These are phyloP conservation scores for Loriculus beryllinus DNA, from an alignment of 2,797 vertebrate species.

Conservation along the genomic window DNA sequence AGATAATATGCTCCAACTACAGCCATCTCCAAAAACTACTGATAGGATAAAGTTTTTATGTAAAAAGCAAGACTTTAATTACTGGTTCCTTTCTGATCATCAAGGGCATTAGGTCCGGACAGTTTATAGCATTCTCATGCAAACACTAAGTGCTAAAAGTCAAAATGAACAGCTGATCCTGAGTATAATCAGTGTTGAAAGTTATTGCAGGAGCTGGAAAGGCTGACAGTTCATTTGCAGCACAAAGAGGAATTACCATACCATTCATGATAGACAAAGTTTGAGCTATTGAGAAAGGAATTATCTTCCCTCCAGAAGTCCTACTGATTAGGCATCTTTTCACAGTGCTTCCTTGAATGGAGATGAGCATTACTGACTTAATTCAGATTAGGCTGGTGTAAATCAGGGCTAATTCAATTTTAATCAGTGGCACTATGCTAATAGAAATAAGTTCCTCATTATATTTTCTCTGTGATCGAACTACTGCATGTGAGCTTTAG, in stretches of 20 bases:
- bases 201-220: not conserved
- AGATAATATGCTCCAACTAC: not conserved
- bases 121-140: not conserved
- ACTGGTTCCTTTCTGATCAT: not conserved
- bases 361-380: not conserved
- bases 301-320: not conserved
- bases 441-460: not conserved
- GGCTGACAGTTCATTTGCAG: conserved; percentile 4
- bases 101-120: not conserved
- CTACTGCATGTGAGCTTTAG: not conserved
- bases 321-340: not conserved
- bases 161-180: not conserved
- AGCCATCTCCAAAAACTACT: not conserved
- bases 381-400: not conserved
- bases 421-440: not conserved
- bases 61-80: not conserved
- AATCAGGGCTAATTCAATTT: not conserved
- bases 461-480: not conserved
- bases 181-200: not conserved
- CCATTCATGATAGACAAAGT: not conserved
- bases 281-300: not conserved
- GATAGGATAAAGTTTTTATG: not conserved
- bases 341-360: not conserved
- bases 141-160: not conserved
- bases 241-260: conserved; percentile 16